Evolutionary conservation across 2,113 vertebrate genomes (phyloP).

Genomic region (Epinephelus moara): DNA sequence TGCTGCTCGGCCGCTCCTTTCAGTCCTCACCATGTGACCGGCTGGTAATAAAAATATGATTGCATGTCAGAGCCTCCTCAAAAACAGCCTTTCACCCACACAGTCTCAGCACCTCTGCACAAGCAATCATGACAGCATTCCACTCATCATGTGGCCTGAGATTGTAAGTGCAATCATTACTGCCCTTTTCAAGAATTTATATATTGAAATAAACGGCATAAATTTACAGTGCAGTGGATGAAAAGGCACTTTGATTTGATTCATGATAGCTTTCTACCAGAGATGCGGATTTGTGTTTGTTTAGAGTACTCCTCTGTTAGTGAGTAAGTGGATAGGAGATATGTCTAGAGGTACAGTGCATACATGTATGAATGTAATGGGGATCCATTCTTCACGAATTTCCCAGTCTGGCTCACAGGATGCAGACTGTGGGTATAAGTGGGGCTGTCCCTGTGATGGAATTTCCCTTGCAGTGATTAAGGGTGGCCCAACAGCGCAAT

Average conservation of each 20-base stretch:
- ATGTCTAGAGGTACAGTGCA: constrained; percentile 6
- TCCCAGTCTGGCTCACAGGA: too few species aligned
- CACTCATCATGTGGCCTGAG: constrained; percentile 14
- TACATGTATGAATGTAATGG: constrained; percentile 24
- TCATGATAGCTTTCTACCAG: constrained; percentile 7
- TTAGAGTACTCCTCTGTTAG: background rate
- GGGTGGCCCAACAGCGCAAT: too few species aligned
- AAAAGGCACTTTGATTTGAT: constrained; percentile 23
- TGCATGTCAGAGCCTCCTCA: constrained; percentile 45
- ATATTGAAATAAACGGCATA: constrained; percentile 35
- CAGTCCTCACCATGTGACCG: constrained; percentile 15
- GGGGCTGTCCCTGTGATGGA: too few species aligned
- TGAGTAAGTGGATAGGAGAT: background rate
- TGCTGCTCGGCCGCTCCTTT: constrained; percentile 27
- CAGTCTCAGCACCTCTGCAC: constrained; percentile 24
- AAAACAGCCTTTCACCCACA: constrained; percentile 37
- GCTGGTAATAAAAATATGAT: constrained; percentile 57
- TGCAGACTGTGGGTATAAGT: too few species aligned
- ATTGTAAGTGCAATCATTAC: constrained; percentile 21
- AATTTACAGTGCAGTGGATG: background rate
- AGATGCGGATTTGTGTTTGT: constrained; percentile 25
- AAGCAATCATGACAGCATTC: constrained; percentile 24
- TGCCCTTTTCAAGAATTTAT: constrained; percentile 23
- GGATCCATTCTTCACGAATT: background rate
- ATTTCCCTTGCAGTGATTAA: too few species aligned